Evolutionary conservation across 30 jellyfish, hydroid and myxozoan genomes (phyloP), one percentile per base, ranked within the genome.

Genomic region (Sanderia malayensis): DNA sequence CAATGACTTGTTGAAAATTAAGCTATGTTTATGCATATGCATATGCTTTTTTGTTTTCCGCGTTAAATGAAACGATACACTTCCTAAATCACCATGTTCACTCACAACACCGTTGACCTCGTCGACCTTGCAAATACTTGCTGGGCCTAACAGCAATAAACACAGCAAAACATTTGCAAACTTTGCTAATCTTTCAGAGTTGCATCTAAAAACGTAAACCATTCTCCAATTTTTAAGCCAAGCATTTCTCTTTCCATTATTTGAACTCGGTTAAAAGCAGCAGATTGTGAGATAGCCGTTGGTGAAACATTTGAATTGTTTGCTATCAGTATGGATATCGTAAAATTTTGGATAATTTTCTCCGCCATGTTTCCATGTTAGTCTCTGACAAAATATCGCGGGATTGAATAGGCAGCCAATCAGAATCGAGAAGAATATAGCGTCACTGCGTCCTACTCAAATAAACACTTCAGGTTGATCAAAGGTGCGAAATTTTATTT

Each of bases 341-440:
- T 11, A 24, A 7, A 37, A 37, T 37, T 37, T 37, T 44, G 73
- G 52, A 46, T 25, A 62, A 63, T 77, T 61, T 44, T 67, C 19
- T 34, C 89, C 82, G 81, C 89, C 89, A 78, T 64, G 89, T 78
- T 78, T 78, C 89, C 31, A 78, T 78, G 76, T 78, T 78, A 68
- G 89, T 78, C 89, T 63, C 82, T 78, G 89, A 78, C 82, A 17
- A 66, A 78, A 78, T 78, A 76, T 79, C 87, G 87, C 87, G 87
- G 66, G 87, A 33, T 58, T 62, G 28, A 27, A 11, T 32, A 21
- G 62, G 9, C 45, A 58, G 44, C 89, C 89, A 78, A 78, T 78
- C 74, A 67, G 74, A 78, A 19, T 44, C 20, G 69, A 23, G 45
- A 19, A 45, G 28, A 44, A 19, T 1, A 64, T 78, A 55, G 46